Base-by-base conservation (phyloP, 2,113 vertebrate genomes). In the Neofelis nebulosa region DNA sequence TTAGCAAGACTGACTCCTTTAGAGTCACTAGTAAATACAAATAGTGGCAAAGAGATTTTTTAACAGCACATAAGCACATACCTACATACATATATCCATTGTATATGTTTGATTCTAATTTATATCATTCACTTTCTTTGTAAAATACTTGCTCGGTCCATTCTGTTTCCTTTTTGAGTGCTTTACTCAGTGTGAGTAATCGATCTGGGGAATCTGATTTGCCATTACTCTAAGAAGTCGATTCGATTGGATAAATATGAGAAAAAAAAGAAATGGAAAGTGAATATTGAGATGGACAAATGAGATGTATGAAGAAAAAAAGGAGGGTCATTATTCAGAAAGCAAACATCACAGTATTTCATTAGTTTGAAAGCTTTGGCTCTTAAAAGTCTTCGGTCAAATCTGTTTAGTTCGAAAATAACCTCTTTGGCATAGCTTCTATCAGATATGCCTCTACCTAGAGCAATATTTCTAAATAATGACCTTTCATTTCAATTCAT, bases 351-450 rank as follows among this genome's bases (percentile, higher is more conserved):
- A 91, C 7, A 91, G 15, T 45, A 50, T 91, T 93, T 93, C 90
- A 82, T 76, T 93, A 95, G 19, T 94, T 76, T 91, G n/a, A 91
- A 98, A 93, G 31, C 33, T 45, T 65, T 82, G 31, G 7, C 31
- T 95, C 21, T 81, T 76, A 82, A 57, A 76, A 78, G 33, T 91
- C 52, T 93, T 97, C 15, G 65, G n/a, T 92, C 3, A 94, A 95
- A 68, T 74, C 63, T 36, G 6, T 57, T 93, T 85, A 45, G 9
- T 76, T 57, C 68, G 76, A n/a, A 94, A 87, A 82, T 55, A 89
- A 29, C 2, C 19, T 61, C 18, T 89, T 71, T 48, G 65, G 79
- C 50, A 50, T 0, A 76, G 18, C 29, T 94, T 57, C 66, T 48
- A 41, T 65, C 25, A 89, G 19, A 69, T 55, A 31, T 6, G 21